Conservation (phyloP, 2,888 invertebrate genomes). For the Eilema caniola region DNA sequence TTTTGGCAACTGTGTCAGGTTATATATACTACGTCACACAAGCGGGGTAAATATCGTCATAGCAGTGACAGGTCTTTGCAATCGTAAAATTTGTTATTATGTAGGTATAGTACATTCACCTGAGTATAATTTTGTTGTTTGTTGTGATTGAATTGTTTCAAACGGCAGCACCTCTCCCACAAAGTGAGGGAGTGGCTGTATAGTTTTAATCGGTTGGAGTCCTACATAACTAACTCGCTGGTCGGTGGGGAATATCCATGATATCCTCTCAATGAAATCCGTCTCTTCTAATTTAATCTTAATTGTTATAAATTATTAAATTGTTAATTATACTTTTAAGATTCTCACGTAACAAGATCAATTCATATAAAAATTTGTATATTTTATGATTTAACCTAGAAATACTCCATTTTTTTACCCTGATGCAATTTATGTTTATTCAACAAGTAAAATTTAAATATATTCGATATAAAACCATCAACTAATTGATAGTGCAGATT, state of each 20-base stretch:
- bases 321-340: no score
- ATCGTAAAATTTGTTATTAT: background rate
- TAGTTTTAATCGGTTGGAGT: no score
- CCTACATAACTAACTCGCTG: no score
- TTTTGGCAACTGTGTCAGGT: conserved; percentile 13
- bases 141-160: background rate
- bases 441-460: background rate
- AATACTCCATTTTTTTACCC: no score
- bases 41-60: background rate
- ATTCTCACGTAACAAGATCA: no score
- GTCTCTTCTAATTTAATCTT: no score
- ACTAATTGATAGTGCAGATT: background rate
- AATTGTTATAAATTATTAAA: no score
- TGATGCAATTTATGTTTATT: background rate
- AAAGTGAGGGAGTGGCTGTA: no score
- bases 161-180: no score
- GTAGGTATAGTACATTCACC: background rate
- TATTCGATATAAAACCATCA: background rate
- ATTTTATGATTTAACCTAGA: background rate
- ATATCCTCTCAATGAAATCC: no score
- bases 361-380: no score
- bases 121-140: background rate
- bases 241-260: no score
- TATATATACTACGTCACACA: background rate
- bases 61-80: background rate